Base-by-base conservation (phyloP, 2,888 invertebrate species). In the Shargacucullia verbasci region DNA sequence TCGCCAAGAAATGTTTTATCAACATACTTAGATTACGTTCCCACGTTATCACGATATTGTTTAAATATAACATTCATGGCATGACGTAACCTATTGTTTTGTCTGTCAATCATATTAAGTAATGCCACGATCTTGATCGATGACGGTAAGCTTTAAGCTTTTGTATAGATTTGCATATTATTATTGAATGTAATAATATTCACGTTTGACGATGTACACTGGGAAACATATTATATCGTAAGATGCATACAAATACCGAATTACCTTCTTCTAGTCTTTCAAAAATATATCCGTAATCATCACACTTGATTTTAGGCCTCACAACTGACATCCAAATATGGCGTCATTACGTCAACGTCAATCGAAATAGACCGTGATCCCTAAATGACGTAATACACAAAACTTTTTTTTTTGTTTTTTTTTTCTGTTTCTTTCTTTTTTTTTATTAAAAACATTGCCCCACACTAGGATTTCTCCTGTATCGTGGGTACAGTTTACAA, bases 61-160 rank as follows among this genome's bases (percentile, higher is more conserved):
- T 46, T 35, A n/a, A 47, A 45, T 54, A 37, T 43, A 33, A 38
- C 49, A 49, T 45, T 40, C 25, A 11, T 25, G 25, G 15, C 35
- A 37, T 55, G 40, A 55, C 40, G 49, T 31, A 25, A 55, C 8
- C 55, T 31, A 55, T 59, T 59, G 59, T 59, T 12, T 5, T 29
- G 40, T 50, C 55, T 14, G 27, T 54, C 48, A 45, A 45, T 49
- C 54, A 54, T 25, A 34, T 44, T 53, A 25, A 48, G 37, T 43
- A 38, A 45, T 49, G 31, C 27, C 40, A 40, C 38, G 44, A 50
- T 39, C 44, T 15, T 11, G 34, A 49, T 45, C 20, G 31, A 40
- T 31, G 39, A 31, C 54, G 37, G 40, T 40, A 54, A 50, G 39
- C 13, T 47, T 45, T 39, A 39, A 57, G 34, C 20, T 48, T 35